phyloP scores from a whole-genome alignment of 2,797 vertebrate species.

The Pseudomugil gertrudae region DNA sequence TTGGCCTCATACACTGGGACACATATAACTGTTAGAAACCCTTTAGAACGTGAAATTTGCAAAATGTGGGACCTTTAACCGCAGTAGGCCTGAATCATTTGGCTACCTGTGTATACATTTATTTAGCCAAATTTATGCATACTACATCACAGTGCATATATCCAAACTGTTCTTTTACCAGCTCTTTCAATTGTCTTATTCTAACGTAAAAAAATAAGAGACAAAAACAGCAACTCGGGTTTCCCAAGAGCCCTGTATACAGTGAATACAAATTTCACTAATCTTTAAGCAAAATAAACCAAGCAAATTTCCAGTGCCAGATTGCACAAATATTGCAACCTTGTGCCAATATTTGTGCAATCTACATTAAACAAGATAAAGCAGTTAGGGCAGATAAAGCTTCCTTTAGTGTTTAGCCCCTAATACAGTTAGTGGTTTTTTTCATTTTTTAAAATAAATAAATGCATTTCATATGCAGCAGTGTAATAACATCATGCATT shows the following conservation, averaged over 20 bases:
- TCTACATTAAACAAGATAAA: conserved; percentile 55
- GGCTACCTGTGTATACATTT: not conserved
- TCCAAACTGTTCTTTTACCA: conserved; percentile 12
- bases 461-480: conserved; percentile 53
- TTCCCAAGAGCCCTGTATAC: conserved; percentile 24
- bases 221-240: conserved; percentile 20
- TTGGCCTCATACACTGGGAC: no score
- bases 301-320: conserved; percentile 41
- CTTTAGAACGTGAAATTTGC: no score
- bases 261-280: conserved; percentile 8
- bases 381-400: conserved; percentile 37
- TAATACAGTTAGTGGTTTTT: conserved; percentile 26
- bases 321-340: conserved; percentile 59
- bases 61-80: not conserved
- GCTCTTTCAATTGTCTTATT: conserved; percentile 19
- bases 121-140: conserved; percentile 29
- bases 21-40: no score
- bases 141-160: conserved; percentile 45
- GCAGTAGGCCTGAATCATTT: not conserved
- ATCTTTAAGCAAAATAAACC: conserved; percentile 55
- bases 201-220: conserved; percentile 24
- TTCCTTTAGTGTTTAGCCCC: conserved; percentile 39
- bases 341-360: conserved; percentile 55
- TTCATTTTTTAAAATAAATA: conserved; percentile 37
- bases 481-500: conserved; percentile 71